Base-by-base conservation (phyloP, 2,113 vertebrate species). In the Saguinus midas region DNA sequence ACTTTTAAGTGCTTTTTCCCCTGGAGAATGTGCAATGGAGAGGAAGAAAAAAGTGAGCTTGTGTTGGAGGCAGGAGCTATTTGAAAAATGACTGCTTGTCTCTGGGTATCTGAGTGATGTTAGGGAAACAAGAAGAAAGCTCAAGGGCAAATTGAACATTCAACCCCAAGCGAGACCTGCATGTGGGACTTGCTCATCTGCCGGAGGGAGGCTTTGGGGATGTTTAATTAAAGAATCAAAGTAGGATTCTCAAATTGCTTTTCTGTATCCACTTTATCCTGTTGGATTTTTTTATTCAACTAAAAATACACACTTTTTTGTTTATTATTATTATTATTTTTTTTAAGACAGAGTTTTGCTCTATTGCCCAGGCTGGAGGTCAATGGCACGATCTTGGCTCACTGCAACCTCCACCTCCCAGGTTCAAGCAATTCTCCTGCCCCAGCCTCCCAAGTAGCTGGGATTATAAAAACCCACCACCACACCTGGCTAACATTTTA, bases 1-100 rank as follows among this genome's bases (percentile, higher is more conserved):
- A 96, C 57, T 92, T 97, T 95, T 98, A 98, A 99, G 98, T 99
- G 98, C 98, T 98, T 98, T 98, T 95, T 96, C 27, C 98, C 97
- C 96, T 43, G 45, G 98, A 98, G 98, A 97, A 95, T 4, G 12
- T 0, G 83, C 97, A 94, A 98, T 94, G 81, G 97, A 97, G 86
- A 97, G 89, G 81, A 92, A 97, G 83, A 96, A 75, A 91, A 95
- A 48, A 58, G 14, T 0, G 5, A 32, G 58, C 27, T 14, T 32
- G 70, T 23, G 35, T 20, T 11, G 68, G 94, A 96, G 81, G 97
- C 79, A 91, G 98, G 98, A 96, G 96, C 20, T 9, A 8, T 43
- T 97, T 95, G 96, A 95, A 96, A 82, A 96, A 52, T 82, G 91
- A 94, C 84, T 97, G 91, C 68, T 96, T 90, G 90, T 87, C 96